Evolutionary conservation across 2,113 vertebrate genomes (phyloP).

Genomic region (Limanda limanda): DNA sequence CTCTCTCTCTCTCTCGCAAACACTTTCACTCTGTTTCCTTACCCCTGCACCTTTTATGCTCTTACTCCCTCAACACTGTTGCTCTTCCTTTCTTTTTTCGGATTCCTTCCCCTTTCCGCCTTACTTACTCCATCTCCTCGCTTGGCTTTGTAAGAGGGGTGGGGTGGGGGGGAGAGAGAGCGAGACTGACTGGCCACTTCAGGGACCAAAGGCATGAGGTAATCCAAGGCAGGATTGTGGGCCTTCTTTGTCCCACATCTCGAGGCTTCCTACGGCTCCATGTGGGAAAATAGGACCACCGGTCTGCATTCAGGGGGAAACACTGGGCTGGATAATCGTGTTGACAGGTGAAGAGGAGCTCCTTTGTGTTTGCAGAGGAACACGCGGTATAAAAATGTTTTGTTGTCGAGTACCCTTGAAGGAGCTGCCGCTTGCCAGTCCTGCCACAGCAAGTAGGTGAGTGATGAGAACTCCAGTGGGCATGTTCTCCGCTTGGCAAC

Average conservation of each 20-base stretch:
- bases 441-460: slow-evolving; percentile 63
- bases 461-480: slow-evolving; percentile 76
- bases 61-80: slow-evolving; percentile 48
- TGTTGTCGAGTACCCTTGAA: slow-evolving; percentile 75
- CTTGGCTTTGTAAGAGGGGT: slow-evolving; percentile 57
- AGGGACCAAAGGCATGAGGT: slow-evolving; percentile 80
- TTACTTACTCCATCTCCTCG: slow-evolving; percentile 50
- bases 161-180: slow-evolving; percentile 7
- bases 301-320: slow-evolving; percentile 61
- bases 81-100: slow-evolving; percentile 56
- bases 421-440: slow-evolving; percentile 72
- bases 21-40: slow-evolving; percentile 54
- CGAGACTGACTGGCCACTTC: slow-evolving; percentile 72
- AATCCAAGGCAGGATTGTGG: slow-evolving; percentile 65
- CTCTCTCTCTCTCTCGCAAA: slow-evolving; percentile 40
- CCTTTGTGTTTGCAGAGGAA: slow-evolving; percentile 74
- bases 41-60: slow-evolving; percentile 60
- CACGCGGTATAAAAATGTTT: slow-evolving; percentile 80
- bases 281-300: slow-evolving; percentile 79
- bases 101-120: slow-evolving; percentile 49
- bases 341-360: slow-evolving; percentile 77
- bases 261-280: slow-evolving; percentile 76
- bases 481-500: slow-evolving; percentile 70
- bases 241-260: slow-evolving; percentile 69
- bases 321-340: slow-evolving; percentile 71